phyloP scores from a whole-genome alignment of 2,113 vertebrate genomes.

The Jacana jacana region DNA sequence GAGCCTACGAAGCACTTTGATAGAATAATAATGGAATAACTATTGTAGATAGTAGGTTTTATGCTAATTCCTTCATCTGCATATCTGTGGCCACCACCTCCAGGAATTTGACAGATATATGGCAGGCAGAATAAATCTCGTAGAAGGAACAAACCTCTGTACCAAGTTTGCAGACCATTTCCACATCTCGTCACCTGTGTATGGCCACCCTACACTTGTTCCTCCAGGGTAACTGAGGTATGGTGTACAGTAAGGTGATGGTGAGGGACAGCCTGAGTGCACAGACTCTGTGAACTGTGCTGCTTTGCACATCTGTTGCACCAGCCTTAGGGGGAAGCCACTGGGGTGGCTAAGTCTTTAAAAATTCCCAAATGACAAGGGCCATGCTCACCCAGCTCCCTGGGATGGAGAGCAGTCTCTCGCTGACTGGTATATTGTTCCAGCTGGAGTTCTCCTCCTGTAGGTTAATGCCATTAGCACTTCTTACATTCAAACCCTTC shows the following conservation, averaged over 20 bases:
- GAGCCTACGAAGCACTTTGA: not conserved
- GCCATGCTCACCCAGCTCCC: not conserved
- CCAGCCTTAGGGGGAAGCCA: not conserved
- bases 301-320: not conserved
- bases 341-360: not conserved
- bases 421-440: not conserved
- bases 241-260: not conserved
- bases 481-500: not conserved
- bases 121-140: not conserved
- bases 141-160: not conserved
- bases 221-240: not conserved
- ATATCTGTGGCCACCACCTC: not conserved
- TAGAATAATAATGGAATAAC: not conserved
- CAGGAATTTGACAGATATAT: not conserved
- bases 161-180: not conserved
- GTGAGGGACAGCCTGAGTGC: not conserved
- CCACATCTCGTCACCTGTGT: not conserved
- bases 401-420: not conserved
- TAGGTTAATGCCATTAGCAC: not conserved
- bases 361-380: not conserved
- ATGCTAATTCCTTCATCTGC: conserved; percentile 17
- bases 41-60: not conserved
- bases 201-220: not conserved
- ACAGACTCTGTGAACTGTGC: not conserved
- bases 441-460: not conserved